A percentile compares a stretch with the other conserved stretches of the same genome.
Conservation (phyloP, 2,113 vertebrate species). For the Heloderma charlesbogerti region DNA sequence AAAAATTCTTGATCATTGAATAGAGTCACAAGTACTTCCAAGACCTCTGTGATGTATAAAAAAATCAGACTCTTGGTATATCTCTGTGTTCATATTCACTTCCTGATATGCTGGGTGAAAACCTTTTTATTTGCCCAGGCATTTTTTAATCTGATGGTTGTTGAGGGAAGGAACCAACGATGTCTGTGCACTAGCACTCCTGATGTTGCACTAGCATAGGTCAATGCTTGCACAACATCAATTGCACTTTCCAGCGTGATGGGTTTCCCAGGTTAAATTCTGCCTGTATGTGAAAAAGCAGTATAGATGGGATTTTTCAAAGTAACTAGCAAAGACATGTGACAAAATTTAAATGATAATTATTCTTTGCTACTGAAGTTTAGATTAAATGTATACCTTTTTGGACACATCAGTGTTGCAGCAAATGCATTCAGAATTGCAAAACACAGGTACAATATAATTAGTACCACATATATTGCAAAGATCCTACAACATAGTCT, state of each 20-base stretch:
- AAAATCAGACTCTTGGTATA: not conserved
- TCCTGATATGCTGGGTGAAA: not conserved
- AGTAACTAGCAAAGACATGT: not conserved
- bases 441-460: conserved; percentile 7
- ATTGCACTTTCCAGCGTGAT: too few species aligned
- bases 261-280: too few species aligned
- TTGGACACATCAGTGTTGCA: not conserved
- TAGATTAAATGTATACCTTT: too few species aligned
- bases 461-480: not conserved
- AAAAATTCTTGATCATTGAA: not conserved
- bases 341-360: too few species aligned
- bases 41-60: too few species aligned
- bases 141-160: not conserved
- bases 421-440: conserved; percentile 24
- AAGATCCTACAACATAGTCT: not conserved
- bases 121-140: not conserved
- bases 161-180: too few species aligned
- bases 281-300: not conserved
- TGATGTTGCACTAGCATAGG: too few species aligned
- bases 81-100: not conserved
- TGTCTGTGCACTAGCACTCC: too few species aligned
- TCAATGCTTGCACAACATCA: too few species aligned
- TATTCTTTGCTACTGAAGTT: too few species aligned
- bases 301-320: not conserved
- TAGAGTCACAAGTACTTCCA: not conserved